Evolutionary conservation across 2,888 invertebrate genomes (phyloP), one percentile per base, ranked within the genome.

Genomic region (Phyllotreta striolata): DNA sequence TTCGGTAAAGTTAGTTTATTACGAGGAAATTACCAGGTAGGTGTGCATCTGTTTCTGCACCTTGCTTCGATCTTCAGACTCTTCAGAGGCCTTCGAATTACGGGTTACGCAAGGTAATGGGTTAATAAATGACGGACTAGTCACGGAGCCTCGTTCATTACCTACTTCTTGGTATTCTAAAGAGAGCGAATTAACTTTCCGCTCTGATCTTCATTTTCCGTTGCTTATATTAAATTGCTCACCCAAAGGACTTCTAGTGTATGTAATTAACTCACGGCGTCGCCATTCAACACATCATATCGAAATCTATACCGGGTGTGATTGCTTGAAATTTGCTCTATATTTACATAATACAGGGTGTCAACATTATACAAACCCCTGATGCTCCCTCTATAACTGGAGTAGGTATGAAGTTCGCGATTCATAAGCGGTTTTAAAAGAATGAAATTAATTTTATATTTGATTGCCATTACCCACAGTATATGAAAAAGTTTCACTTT

Each of bases 101-200:
- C 59, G 54, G 62, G 69, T 70, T 70, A 63, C 63, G 66, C 64
- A 66, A 69, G 62, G 69, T 71, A 72, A 72, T 72, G 68, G 72
- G 70, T 67, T 72, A 72, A 71, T 72, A 72, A 72, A 71, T 68
- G 70, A 67, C 67, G 62, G 65, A 51, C 63, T 52, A 67, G 72
- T 71, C 70, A 72, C 72, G 70, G 69, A 69, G 67, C 64, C 57
- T 64, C 64, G 68, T 68, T 66, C 67, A 61, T 64, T 63, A 59
- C 66, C 66, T 49, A 65, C 62, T 65, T 65, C 60, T 60, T 37
- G 41, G 13, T 49, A 35, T 12, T 49, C 37, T 7, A 13, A 47
- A 47, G 13, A 44, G 14, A 24, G 24, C 24, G 24, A 24, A 24
- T 24, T 24, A 24, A 24, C 24, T 24, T 24, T 24, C 4, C 24